Evolutionary conservation across 2,797 vertebrate species (phyloP).

Genomic region (Helostoma temminkii): DNA sequence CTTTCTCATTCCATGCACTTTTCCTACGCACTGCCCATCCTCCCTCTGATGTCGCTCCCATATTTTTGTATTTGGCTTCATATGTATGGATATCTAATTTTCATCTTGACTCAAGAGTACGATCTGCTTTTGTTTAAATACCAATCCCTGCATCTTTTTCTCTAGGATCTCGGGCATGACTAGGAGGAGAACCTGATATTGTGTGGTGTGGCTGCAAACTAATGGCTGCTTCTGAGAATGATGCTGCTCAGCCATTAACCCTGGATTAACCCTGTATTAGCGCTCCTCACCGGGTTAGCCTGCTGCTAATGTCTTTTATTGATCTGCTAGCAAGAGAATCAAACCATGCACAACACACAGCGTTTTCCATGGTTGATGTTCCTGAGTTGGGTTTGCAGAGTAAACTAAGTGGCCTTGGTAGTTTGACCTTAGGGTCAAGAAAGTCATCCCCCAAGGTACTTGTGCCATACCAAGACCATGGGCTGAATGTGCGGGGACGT

Average conservation of each 20-base stretch:
- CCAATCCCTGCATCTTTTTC: slow-evolving; percentile 36
- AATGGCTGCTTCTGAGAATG: slow-evolving; percentile 75
- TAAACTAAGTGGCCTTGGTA: slow-evolving; percentile 56
- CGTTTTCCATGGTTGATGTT: slow-evolving; percentile 41
- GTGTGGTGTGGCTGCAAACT: slow-evolving; percentile 64
- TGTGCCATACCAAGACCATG: slow-evolving; percentile 10
- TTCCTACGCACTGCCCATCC: slow-evolving; percentile 11
- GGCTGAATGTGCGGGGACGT: too few species aligned
- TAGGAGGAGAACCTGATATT: slow-evolving; percentile 62
- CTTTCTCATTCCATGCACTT: slow-evolving; percentile 53
- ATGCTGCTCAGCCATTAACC: slow-evolving; percentile 81
- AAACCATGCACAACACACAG: slow-evolving; percentile 59
- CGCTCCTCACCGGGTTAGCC: slow-evolving; percentile 76
- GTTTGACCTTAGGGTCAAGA: slow-evolving; percentile 65
- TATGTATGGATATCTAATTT: slow-evolving; percentile 70
- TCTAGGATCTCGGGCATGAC: slow-evolving; percentile 57
- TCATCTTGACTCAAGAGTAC: slow-evolving; percentile 58
- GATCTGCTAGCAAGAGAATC: slow-evolving; percentile 80
- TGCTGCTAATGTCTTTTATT: slow-evolving; percentile 83
- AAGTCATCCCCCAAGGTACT: slow-evolving; percentile 42
- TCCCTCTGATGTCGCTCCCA: slow-evolving; percentile 28
- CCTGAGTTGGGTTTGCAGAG: slow-evolving; percentile 16
- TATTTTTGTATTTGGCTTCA: slow-evolving; percentile 57
- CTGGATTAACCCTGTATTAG: slow-evolving; percentile 84
- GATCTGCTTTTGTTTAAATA: slow-evolving; percentile 56